These are phyloP conservation scores for Acleris emargana DNA, from an alignment of 2,888 invertebrate species.

Conservation along the genomic window DNA sequence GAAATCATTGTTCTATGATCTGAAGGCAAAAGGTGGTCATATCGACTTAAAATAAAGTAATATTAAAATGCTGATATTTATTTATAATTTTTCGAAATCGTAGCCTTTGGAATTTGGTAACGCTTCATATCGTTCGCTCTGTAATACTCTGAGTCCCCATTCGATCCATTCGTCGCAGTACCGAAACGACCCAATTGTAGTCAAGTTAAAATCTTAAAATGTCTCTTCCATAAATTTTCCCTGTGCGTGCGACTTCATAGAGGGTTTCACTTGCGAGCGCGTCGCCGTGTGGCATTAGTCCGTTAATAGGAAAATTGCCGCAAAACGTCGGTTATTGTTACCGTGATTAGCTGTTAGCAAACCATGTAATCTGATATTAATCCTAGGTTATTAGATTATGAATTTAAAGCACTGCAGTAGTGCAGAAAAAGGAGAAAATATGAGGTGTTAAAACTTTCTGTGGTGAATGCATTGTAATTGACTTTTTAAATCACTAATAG, in stretches of 20 bases:
- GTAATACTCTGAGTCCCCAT: not conserved
- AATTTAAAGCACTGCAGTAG: not conserved
- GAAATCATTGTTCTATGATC: no score
- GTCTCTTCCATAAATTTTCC: conserved; percentile 19
- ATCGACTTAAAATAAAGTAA: no score
- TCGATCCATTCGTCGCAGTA: not conserved
- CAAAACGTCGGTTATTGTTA: conserved; percentile 27
- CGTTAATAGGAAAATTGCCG: conserved; percentile 31
- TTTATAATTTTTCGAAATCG: no score
- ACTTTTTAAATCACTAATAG: no score
- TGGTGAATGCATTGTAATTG: no score
- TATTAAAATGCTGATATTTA: no score
- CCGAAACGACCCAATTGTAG: no score
- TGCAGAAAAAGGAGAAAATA: conserved; percentile 13
- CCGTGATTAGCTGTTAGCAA: conserved; percentile 12
- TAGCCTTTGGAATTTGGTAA: no score
- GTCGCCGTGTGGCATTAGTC: conserved; percentile 22
- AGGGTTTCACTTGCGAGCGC: conserved; percentile 31
- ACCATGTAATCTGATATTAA: conserved; percentile 17
- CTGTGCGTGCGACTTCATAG: conserved; percentile 9
- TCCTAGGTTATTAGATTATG: conserved; percentile 18
- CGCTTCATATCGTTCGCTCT: no score
- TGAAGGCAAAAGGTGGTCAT: no score
- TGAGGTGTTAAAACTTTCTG: no score
- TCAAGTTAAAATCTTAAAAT: no score